Evolutionary conservation across 2,888 invertebrate genomes (phyloP), one percentile per base, ranked within the genome.

Genomic region (Pyrocoelia pectoralis): DNA sequence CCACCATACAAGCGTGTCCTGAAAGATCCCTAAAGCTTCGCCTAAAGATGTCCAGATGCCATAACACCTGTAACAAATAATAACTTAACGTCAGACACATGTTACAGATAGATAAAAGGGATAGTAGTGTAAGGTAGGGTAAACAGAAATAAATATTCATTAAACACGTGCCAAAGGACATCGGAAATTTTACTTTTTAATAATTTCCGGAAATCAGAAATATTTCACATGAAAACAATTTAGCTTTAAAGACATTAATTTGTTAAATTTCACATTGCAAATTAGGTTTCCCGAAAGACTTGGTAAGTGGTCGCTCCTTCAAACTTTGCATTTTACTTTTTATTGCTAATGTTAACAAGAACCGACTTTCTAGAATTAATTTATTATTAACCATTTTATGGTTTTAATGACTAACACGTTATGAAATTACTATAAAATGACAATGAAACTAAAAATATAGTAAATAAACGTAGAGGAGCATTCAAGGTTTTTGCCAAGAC

Each of bases 1-100:
- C 94, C 29, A 92, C 92, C 86, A 96, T 94, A 80, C 97, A 97
- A 50, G 94, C 92, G 83, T 97, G 97, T 72, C 95, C 96, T 61
- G 91, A 91, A 61, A 97, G 87, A 81, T 95, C 93, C 73, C 97
- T 88, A 85, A 97, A 97, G 81, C 95, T 96, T 77, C 96, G 88
- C 67, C 97, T 88, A 84, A 97, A 97, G 79, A 96, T 95, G 83
- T 97, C 97, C 86, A 97, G 88, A 86, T 97, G 97, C 97, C 97
- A 97, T 76, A 97, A 84, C 80, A 97, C 96, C 97, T 97, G 89
- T 72, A 88, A 87, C 58, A 77, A 71, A 73, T 69, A 56, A 9
- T 6, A 38, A 70, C 72, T n/a, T n/a, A 24, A 72, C 70, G 72
- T 74, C 64, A 69, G 64, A 66, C 74, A 74, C 69, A 71, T 74